phyloP scores from a whole-genome alignment of 2,113 vertebrate genomes.

The Podiceps cristatus region DNA sequence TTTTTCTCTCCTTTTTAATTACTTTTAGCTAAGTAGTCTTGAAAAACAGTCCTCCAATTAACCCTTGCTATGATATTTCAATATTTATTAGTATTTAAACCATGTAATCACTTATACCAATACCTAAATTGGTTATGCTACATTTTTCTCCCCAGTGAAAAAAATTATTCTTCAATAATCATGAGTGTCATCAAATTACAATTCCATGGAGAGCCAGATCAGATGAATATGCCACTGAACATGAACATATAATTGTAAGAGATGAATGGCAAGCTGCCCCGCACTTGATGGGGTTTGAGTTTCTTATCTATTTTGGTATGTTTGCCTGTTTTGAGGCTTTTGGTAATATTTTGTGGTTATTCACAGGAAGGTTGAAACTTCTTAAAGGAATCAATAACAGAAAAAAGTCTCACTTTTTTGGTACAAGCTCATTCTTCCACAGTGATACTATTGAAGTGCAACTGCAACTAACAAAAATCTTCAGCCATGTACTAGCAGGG shows the following conservation, averaged over 20 bases:
- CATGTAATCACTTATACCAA: not conserved
- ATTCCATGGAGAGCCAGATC: not conserved
- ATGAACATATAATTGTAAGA: not conserved
- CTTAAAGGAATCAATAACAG: not conserved
- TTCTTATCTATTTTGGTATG: not conserved
- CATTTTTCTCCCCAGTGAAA: not conserved
- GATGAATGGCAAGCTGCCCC: not conserved
- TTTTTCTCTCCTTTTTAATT: conserved; percentile 16
- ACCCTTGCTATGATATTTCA: not conserved
- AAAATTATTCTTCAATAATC: conserved; percentile 17
- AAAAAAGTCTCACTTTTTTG: not conserved
- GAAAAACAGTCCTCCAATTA: not conserved
- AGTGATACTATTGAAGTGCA: not conserved
- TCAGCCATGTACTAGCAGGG: not conserved
- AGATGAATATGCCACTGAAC: not conserved
- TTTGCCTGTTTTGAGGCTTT: not conserved
- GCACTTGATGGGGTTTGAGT: not conserved
- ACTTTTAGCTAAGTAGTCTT: not conserved
- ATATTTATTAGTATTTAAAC: conserved; percentile 33
- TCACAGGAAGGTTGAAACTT: not conserved
- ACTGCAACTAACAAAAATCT: not conserved
- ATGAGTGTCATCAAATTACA: conserved; percentile 45
- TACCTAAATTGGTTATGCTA: not conserved
- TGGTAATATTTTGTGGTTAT: not conserved
- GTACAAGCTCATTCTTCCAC: not conserved